Conservation (phyloP, 1,140 invertebrate species). For the Meloidogyne hapla region DNA sequence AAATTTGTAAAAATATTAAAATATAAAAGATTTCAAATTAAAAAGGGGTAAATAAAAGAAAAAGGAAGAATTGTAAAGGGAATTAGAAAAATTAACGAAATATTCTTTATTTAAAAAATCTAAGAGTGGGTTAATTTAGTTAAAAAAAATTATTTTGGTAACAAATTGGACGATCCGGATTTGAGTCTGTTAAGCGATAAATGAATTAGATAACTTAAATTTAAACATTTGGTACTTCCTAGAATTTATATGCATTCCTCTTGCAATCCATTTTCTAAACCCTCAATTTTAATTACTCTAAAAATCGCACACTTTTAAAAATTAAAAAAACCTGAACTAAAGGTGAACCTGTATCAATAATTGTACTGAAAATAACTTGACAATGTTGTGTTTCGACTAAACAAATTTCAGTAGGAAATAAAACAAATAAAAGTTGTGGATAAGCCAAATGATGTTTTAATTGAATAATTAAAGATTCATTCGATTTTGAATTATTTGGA, state of each 20-base stretch:
- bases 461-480: slow-evolving; percentile 26
- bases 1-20: slow-evolving; percentile 18
- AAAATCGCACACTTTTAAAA: slow-evolving; percentile 12
- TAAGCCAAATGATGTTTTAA: slow-evolving; percentile 41
- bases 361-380: slow-evolving; percentile 39
- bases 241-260: too few relatives aligned
- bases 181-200: too few relatives aligned
- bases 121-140: too few relatives aligned
- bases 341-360: slow-evolving; percentile 31
- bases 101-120: too few relatives aligned
- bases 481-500: background rate
- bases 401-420: slow-evolving; percentile 49
- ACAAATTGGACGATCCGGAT: too few relatives aligned
- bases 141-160: too few relatives aligned
- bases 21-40: slow-evolving; percentile 20
- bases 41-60: background rate
- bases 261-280: too few relatives aligned
- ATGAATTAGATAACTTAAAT: too few relatives aligned
- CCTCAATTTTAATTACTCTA: too few relatives aligned
- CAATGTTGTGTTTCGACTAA: slow-evolving; percentile 25
- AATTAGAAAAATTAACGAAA: too few relatives aligned
- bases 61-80: too few relatives aligned
- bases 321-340: slow-evolving; percentile 29
- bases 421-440: slow-evolving; percentile 40
- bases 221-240: too few relatives aligned